phyloP scores from a whole-genome alignment of 2,113 vertebrate species.

The Scartelaos histophorus region DNA sequence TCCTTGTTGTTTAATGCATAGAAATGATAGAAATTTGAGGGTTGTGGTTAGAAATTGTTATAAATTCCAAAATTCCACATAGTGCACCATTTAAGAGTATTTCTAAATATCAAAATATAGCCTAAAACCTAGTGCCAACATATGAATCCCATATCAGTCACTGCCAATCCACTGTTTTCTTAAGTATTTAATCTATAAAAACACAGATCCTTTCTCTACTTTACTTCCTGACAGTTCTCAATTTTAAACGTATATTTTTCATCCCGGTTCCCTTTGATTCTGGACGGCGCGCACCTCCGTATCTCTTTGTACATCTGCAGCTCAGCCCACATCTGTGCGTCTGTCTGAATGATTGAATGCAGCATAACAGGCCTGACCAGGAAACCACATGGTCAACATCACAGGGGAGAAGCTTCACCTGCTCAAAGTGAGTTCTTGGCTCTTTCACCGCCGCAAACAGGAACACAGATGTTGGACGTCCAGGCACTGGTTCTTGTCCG shows the following conservation, averaged over 20 bases:
- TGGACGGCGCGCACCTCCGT: constrained; percentile 4
- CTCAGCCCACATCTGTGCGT: constrained; percentile 60
- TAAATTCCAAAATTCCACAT: no score
- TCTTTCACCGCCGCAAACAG: constrained; percentile 23
- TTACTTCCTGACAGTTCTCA: constrained; percentile 8
- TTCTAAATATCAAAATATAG: not conserved
- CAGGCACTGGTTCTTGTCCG: constrained; percentile 3
- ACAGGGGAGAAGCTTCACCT: constrained; percentile 66
- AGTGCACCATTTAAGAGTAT: not conserved
- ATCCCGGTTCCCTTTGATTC: not conserved
- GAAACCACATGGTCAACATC: constrained; percentile 70
- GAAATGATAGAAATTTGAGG: no score
- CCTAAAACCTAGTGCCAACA: not conserved
- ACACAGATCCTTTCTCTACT: not conserved
- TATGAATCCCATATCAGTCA: constrained; percentile 4
- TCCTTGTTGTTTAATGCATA: no score
- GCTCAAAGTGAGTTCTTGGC: constrained; percentile 53
- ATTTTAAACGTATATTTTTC: constrained; percentile 4
- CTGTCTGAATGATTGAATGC: constrained; percentile 59
- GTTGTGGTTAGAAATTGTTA: no score
- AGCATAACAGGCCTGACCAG: constrained; percentile 63
- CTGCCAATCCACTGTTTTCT: constrained; percentile 1
- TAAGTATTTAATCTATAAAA: not conserved
- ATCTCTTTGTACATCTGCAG: constrained; percentile 35
- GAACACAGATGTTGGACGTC: constrained; percentile 35